Evolutionary conservation across 2,888 invertebrate species (phyloP).

Genomic region (Xylota segnis): DNA sequence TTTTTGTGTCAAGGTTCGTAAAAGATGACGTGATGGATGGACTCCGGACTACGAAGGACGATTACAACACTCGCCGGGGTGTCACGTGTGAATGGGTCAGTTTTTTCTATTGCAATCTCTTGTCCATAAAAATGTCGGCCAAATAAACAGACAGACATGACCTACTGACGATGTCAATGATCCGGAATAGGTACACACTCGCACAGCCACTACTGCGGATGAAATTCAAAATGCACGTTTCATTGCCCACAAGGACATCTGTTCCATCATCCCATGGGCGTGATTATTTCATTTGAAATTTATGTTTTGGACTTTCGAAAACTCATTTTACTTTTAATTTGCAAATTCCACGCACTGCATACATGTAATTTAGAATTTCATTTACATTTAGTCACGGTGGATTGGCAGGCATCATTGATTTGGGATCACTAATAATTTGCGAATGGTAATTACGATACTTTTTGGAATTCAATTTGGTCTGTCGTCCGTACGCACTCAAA

Average conservation of each 20-base stretch:
- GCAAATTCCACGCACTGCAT: constrained; percentile 55
- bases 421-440: constrained; percentile 52
- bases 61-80: background rate
- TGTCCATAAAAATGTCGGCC: background rate
- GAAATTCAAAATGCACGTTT: background rate
- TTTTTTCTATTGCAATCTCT: constrained; percentile 38
- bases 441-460: constrained; percentile 56
- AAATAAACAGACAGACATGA: constrained; percentile 22
- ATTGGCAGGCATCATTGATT: constrained; percentile 37
- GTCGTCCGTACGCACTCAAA: constrained; percentile 1
- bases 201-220: background rate
- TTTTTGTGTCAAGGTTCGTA: constrained; percentile 16
- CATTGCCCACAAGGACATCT: constrained; percentile 18
- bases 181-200: background rate
- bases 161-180: constrained; percentile 29
- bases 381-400: constrained; percentile 44
- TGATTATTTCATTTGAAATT: background rate
- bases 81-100: constrained; percentile 21
- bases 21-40: constrained; percentile 15
- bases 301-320: constrained; percentile 20
- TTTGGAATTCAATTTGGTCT: constrained; percentile 41
- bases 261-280: constrained; percentile 8
- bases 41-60: background rate
- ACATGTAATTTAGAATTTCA: constrained; percentile 52
- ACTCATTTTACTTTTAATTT: constrained; percentile 55